Conservation (phyloP, 1,140 invertebrate species). For the Parasteatoda tepidariorum region DNA sequence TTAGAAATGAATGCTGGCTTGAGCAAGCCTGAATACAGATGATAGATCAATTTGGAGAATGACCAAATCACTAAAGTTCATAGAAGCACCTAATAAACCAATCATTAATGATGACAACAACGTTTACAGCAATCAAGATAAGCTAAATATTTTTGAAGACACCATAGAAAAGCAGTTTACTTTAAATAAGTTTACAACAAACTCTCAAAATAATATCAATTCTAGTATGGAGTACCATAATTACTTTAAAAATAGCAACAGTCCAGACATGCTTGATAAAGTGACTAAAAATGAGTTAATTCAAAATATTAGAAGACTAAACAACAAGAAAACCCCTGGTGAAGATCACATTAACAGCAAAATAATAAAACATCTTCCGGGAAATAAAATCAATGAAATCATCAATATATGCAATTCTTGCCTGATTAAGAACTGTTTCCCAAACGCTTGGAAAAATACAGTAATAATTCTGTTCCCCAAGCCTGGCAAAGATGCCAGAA, state of each 20-base stretch:
- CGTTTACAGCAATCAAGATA: too few species aligned
- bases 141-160: not conserved
- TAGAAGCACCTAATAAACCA: not conserved
- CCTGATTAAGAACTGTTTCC: not conserved
- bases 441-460: not conserved
- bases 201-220: not conserved
- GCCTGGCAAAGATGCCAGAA: not conserved
- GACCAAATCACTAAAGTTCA: not conserved
- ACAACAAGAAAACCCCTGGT: not conserved
- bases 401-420: not conserved
- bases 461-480: slow-evolving; percentile 15
- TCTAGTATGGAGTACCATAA: not conserved
- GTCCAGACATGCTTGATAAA: not conserved
- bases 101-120: not conserved
- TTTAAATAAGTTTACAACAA: not conserved
- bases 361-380: too few species aligned
- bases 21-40: not conserved
- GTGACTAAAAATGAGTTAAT: too few species aligned
- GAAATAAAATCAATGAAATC: not conserved
- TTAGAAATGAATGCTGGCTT: too few species aligned
- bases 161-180: not conserved
- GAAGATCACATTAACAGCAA: too few species aligned
- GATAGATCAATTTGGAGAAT: too few species aligned
- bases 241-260: not conserved
- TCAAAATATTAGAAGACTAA: too few species aligned